These are phyloP conservation scores for Aleadryas rufinucha DNA, from an alignment of 2,113 vertebrate genomes.

Conservation along the genomic window DNA sequence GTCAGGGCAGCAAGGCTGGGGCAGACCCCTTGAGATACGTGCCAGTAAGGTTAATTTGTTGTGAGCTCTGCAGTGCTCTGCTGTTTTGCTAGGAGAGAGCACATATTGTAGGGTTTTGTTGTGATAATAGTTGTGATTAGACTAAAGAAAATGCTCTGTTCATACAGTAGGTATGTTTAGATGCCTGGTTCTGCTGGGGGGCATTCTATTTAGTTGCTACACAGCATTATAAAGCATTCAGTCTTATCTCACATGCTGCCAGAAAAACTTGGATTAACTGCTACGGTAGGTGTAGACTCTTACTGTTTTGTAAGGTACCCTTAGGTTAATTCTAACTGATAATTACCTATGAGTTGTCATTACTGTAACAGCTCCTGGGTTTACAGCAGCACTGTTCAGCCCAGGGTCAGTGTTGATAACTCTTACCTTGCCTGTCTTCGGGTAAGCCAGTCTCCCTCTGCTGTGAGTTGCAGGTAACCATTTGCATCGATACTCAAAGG, in stretches of 20 bases:
- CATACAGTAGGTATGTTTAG: not conserved
- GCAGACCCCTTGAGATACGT: rapidly evolving
- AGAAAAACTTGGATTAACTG: not conserved
- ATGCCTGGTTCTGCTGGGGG: not conserved
- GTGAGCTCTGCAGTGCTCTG: not conserved
- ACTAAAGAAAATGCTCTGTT: not conserved
- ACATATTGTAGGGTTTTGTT: not conserved
- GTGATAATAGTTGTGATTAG: not conserved
- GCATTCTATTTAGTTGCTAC: not conserved
- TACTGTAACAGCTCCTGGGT: not conserved
- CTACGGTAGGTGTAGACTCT: not conserved
- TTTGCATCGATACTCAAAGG: slow-evolving; percentile 96
- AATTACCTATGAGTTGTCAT: rapidly evolving
- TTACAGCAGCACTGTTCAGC: not conserved
- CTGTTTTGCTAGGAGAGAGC: not conserved
- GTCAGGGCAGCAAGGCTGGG: not conserved
- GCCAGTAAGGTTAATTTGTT: not conserved
- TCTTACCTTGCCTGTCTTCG: not conserved
- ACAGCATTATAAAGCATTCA: not conserved
- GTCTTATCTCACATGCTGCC: not conserved
- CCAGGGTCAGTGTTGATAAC: not conserved
- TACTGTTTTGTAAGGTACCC: not conserved
- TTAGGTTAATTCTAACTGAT: not conserved
- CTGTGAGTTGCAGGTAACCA: slow-evolving; percentile 85
- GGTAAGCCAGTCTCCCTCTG: not conserved